Percentiles rank a stretch among this genome's conserved stretches.
phyloP scores from a whole-genome alignment of 2,797 vertebrate genomes.

The Urocyon cinereoargenteus region DNA sequence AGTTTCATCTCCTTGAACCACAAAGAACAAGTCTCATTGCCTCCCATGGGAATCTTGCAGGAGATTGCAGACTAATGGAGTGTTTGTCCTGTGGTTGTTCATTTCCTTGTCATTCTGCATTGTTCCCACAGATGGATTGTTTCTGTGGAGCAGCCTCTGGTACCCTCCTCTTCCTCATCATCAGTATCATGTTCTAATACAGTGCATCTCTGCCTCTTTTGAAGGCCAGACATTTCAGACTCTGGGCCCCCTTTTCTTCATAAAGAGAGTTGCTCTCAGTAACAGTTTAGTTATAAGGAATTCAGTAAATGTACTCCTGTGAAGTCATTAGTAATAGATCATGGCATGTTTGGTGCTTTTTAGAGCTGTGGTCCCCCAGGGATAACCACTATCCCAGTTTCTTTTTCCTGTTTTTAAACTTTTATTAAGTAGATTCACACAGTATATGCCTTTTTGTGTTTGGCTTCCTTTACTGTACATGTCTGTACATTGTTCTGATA shows the following conservation, averaged over 20 bases:
- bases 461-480: not conserved
- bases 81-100: not conserved
- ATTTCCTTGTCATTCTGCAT: not conserved
- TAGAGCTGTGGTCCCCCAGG: not conserved
- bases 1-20: not conserved
- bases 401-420: not conserved
- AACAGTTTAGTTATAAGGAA: not conserved
- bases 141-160: not conserved
- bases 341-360: not conserved
- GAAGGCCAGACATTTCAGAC: not conserved
- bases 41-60: conserved; percentile 9
- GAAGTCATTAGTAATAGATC: not conserved
- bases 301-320: not conserved
- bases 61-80: not conserved
- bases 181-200: not conserved
- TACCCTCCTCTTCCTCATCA: not conserved
- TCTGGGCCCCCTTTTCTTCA: not conserved
- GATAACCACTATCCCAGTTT: not conserved
- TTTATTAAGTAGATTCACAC: not conserved
- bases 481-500: not conserved
- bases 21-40: not conserved
- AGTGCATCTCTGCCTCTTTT: not conserved
- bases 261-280: not conserved
- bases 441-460: not conserved
- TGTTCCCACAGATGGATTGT: not conserved